These are phyloP conservation scores for Ditula angustiorana DNA, from an alignment of 2,888 invertebrate species.

Conservation along the genomic window DNA sequence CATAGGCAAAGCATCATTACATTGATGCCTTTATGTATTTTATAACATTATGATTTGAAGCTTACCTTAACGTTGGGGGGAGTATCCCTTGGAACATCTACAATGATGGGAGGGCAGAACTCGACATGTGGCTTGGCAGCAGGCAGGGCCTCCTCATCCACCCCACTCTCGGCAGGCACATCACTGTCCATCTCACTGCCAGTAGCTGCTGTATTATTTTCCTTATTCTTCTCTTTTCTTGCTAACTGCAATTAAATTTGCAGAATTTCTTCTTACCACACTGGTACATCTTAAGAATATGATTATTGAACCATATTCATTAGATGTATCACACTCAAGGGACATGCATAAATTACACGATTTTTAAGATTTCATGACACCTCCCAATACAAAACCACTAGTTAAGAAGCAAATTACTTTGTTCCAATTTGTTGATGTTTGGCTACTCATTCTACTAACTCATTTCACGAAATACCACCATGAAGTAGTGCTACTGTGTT, in stretches of 20 bases:
- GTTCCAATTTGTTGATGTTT: no score
- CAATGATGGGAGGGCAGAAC: conserved; percentile 87
- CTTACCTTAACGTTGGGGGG: conserved; percentile 79
- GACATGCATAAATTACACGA: no score
- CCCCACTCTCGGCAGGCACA: conserved; percentile 75
- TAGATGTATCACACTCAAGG: no score
- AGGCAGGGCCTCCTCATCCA: conserved; percentile 70
- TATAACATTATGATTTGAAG: not conserved
- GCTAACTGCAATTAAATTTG: conserved; percentile 61
- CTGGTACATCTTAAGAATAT: no score
- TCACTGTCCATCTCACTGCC: conserved; percentile 81
- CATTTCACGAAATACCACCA: no score
- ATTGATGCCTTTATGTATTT: not conserved
- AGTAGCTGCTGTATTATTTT: conserved; percentile 61
- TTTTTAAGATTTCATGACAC: no score
- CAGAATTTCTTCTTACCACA: no score
- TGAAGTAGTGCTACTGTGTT: no score
- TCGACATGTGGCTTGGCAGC: conserved; percentile 86
- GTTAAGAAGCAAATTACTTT: no score
- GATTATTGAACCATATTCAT: no score
- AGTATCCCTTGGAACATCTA: conserved; percentile 85
- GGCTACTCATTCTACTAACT: no score
- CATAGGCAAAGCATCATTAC: conserved; percentile 6
- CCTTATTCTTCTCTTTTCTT: conserved; percentile 79
- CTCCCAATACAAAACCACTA: no score